phyloP scores from a whole-genome alignment of 2,797 vertebrate species.

The Nyctalus aviator region DNA sequence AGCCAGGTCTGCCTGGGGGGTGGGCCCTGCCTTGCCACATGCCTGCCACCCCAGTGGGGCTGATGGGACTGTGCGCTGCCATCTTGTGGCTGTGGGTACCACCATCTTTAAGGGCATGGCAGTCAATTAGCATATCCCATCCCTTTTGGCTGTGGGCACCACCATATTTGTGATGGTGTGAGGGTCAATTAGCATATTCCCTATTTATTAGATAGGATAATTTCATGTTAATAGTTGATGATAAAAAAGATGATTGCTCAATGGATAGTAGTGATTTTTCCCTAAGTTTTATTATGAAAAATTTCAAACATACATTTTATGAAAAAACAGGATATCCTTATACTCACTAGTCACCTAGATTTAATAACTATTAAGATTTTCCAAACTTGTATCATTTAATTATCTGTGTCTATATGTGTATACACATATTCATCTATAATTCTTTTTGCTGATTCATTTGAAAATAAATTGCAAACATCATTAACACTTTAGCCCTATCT shows the following conservation, averaged over 20 bases:
- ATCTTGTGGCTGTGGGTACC: no score
- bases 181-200: no score
- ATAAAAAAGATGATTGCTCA: neutral
- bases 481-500: neutral
- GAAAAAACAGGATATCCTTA: neutral
- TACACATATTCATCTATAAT: neutral
- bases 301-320: neutral
- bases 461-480: constrained; percentile 17
- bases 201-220: neutral
- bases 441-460: constrained; percentile 51
- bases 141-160: no score
- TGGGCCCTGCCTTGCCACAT: no score
- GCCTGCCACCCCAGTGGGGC: no score
- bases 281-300: constrained; percentile 29
- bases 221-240: neutral
- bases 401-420: neutral
- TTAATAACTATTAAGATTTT: neutral
- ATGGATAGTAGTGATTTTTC: neutral
- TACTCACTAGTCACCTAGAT: neutral
- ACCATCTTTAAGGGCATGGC: no score
- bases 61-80: no score
- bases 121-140: no score
- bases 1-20: no score
- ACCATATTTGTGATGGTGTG: no score
- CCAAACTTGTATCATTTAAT: neutral